Evolutionary conservation across 2,113 vertebrate genomes (phyloP).

Genomic region (Erinaceus europaeus): DNA sequence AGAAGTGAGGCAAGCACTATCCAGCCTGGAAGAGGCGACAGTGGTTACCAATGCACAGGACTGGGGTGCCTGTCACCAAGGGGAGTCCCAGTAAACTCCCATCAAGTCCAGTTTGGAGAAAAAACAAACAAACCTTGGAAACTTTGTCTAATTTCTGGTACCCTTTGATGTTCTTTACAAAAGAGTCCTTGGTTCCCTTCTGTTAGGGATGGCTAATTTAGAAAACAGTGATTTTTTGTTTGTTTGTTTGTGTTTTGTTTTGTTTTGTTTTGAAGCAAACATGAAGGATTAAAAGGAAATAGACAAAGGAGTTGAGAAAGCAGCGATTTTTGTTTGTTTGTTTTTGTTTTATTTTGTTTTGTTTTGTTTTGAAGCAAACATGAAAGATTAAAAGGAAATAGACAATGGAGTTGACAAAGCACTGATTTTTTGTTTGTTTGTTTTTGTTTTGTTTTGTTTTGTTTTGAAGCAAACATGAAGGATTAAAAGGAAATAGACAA

Average conservation of each 20-base stretch:
- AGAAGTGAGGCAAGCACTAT: neutral
- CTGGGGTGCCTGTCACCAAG: no score
- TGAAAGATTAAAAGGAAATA: slow-evolving; percentile 12
- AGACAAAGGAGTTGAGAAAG: slow-evolving; percentile 22
- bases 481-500: slow-evolving; percentile 33
- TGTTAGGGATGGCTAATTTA: no score
- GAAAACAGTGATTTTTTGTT: no score
- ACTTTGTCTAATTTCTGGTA: no score
- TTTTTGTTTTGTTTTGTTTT: neutral
- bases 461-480: neutral
- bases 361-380: neutral
- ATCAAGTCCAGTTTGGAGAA: neutral
- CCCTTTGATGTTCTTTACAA: no score
- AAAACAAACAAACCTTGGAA: neutral
- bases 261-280: neutral
- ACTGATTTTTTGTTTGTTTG: neutral
- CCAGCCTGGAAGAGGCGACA: neutral
- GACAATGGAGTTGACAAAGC: slow-evolving; percentile 20
- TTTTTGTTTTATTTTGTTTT: slow-evolving; percentile 18
- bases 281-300: slow-evolving; percentile 12
- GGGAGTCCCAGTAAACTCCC: neutral
- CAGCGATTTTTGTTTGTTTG: neutral
- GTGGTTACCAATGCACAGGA: fast-evolving
- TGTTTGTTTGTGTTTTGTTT: neutral
- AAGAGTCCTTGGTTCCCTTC: no score